Evolutionary conservation across 2,113 vertebrate species (phyloP).

Genomic region (Kobus ellipsiprymnus): DNA sequence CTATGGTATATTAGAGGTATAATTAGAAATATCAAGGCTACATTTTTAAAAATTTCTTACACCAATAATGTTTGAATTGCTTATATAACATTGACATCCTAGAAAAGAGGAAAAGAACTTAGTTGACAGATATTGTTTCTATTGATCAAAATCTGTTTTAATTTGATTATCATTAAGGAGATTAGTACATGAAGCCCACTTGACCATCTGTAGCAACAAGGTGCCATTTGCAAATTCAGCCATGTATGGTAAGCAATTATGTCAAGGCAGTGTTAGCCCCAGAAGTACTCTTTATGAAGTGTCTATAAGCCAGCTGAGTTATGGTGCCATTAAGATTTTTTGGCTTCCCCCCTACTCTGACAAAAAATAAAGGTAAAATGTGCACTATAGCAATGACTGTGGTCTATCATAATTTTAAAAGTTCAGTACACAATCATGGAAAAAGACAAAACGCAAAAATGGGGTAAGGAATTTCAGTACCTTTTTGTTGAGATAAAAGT

Average conservation of each 20-base stretch:
- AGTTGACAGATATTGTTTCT: not conserved
- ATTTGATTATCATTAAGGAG: not conserved
- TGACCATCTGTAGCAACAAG: not conserved
- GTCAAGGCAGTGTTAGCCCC: not conserved
- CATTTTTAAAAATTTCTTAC: not conserved
- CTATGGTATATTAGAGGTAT: not conserved
- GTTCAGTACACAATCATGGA: not conserved
- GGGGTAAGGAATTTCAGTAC: not conserved
- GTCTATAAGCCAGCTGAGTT: not conserved
- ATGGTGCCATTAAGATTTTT: rapidly evolving
- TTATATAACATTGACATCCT: not conserved
- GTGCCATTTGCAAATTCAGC: not conserved
- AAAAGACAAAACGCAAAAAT: not conserved
- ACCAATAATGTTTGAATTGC: not conserved
- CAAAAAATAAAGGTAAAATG: not conserved
- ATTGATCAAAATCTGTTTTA: not conserved
- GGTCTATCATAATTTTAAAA: not conserved
- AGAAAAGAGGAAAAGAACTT: not conserved
- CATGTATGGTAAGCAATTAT: not conserved
- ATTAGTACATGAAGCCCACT: too few species aligned
- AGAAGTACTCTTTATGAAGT: not conserved
- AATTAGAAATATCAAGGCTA: not conserved
- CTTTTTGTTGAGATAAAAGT: not conserved
- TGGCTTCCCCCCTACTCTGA: not conserved
- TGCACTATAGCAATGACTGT: not conserved